Evolutionary conservation across 1,140 invertebrate genomes (phyloP).

Genomic region (Stegodyphus dumicola): DNA sequence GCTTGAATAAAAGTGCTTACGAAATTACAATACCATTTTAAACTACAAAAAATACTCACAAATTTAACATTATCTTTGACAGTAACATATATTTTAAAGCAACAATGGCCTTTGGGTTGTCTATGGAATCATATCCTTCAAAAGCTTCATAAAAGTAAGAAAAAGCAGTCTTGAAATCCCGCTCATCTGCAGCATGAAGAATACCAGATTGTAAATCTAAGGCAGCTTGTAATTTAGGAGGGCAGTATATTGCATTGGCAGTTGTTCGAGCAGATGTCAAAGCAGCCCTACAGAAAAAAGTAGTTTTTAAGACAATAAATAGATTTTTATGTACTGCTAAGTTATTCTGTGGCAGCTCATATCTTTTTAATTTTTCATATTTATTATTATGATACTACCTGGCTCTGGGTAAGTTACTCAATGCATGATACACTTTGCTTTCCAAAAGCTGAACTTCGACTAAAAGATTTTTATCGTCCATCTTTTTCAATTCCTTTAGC

Average conservation of each 20-base stretch:
- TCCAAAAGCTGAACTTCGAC: constrained; percentile 96
- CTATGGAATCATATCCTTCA: constrained; percentile 98
- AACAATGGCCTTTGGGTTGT: constrained; percentile 88
- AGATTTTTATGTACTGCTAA: too few relatives aligned
- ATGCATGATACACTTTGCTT: constrained; percentile 94
- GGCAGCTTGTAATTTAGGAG: constrained; percentile 97
- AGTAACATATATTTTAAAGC: constrained; percentile 99
- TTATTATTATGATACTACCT: not conserved
- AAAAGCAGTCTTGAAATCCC: constrained; percentile 99
- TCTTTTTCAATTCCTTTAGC: constrained; percentile 94
- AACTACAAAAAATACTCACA: constrained; percentile 70
- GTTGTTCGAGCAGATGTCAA: constrained; percentile 98
- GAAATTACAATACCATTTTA: too few relatives aligned
- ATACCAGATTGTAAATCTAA: constrained; percentile 98
- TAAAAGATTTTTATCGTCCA: constrained; percentile 98
- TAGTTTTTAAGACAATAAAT: too few relatives aligned
- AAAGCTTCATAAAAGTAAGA: constrained; percentile 99
- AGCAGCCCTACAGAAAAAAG: constrained; percentile 76
- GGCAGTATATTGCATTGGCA: constrained; percentile 99
- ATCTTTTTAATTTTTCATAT: too few relatives aligned
- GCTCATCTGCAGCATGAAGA: constrained; percentile 97
- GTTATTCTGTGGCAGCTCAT: too few relatives aligned
- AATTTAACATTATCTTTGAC: constrained; percentile 98
- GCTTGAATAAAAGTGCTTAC: too few relatives aligned
- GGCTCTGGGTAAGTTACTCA: constrained; percentile 96